Base-by-base conservation (phyloP, 2,797 vertebrate genomes). In the Phataginus tetradactyla region DNA sequence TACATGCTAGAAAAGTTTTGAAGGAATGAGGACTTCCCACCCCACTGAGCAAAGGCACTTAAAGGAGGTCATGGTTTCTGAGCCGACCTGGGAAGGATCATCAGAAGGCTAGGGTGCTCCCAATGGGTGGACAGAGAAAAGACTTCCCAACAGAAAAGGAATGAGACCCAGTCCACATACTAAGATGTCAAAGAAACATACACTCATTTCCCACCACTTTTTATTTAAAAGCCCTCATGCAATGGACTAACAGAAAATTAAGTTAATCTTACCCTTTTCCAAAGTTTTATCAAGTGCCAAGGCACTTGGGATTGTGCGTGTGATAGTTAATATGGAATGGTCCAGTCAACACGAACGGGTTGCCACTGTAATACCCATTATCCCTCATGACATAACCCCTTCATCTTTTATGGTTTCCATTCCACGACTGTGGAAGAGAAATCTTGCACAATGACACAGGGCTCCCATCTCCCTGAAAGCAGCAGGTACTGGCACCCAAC, bases 171-270 rank as follows among this genome's bases (percentile, higher is more conserved):
- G 15, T 63, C n/a, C 45, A 63, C 32, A 37, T 51, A 72, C 13
- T 83, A n/a, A 86, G 17, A 57, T 66, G 3, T 69, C 7, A 13
- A 71, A 75, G 66, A 87, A 95, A 88, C 39, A 66, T 4, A 59
- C 3, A 34, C 39, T 80, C 49, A 53, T 85, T 93, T 89, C 69
- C 27, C 89, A 66, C 18, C 90, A 64, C n/a, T 12, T 72, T 72
- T 88, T 90, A 42, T 45, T 32, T 25, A 7, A 14, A 81, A 37
- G 13, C 25, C 37, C 12, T 66, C 32, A 71, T 0, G 12, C 53
- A 71, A 15, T 10, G 57, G n/a, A 90, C 64, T 45, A 94, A 42
- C 2, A 83, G n/a, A 86, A 94, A 96, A 80, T 77, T 29, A 57
- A 57, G 23, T 63, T 42, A 87, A n/a, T 49, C 18, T 72, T 71